These are phyloP conservation scores for Gymnarchus niloticus DNA, from an alignment of 2,113 vertebrate species.

Conservation along the genomic window DNA sequence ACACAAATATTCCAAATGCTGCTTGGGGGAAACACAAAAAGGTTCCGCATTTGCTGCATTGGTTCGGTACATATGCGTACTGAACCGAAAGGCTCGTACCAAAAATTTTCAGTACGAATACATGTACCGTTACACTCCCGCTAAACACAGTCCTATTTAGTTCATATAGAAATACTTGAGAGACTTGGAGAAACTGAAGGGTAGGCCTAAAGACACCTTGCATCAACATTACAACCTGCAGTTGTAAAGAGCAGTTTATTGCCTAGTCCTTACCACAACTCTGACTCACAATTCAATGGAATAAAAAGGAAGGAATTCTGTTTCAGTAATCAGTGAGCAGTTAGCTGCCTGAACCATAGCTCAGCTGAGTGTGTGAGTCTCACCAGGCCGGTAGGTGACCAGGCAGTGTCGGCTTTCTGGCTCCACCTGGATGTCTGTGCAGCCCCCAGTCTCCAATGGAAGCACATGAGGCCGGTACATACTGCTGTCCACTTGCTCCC, in stretches of 20 bases:
- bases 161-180: neutral
- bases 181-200: neutral
- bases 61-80: too few relatives aligned
- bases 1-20: too few relatives aligned
- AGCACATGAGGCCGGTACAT: slow-evolving; percentile 76
- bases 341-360: neutral
- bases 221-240: neutral
- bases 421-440: slow-evolving; percentile 84
- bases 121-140: neutral
- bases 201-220: neutral
- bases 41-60: too few relatives aligned
- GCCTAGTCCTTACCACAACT: neutral
- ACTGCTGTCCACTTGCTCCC: slow-evolving; percentile 71
- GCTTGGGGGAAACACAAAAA: too few relatives aligned
- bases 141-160: too few relatives aligned
- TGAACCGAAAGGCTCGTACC: neutral
- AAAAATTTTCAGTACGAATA: too few relatives aligned
- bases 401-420: slow-evolving; percentile 81
- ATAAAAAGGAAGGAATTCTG: neutral
- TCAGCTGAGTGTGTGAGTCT: slow-evolving; percentile 8
- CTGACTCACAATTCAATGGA: neutral
- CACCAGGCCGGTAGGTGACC: slow-evolving; percentile 83
- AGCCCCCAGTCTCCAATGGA: slow-evolving; percentile 75
- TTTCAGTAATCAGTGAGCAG: neutral
- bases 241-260: neutral